Conservation (phyloP, 2,113 vertebrate species). For the Hepsetus odoe region DNA sequence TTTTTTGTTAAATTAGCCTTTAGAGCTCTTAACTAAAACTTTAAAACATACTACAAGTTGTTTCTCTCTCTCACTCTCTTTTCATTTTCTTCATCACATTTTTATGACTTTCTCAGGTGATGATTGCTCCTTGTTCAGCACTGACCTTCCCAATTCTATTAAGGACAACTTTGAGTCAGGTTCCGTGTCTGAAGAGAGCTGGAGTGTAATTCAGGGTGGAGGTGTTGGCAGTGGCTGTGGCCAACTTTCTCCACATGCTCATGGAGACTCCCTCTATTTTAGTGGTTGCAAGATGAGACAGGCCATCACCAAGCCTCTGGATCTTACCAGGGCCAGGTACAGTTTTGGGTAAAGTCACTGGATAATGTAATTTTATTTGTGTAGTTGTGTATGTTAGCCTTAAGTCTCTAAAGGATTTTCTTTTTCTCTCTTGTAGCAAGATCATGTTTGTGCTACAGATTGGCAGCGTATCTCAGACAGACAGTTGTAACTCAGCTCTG, state of each 20-base stretch:
- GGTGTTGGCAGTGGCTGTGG: constrained; percentile 94
- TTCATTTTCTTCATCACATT: too few species aligned
- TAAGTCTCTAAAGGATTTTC: too few species aligned
- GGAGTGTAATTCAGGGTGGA: constrained; percentile 94
- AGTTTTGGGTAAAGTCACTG: constrained; percentile 22
- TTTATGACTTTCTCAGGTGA: constrained; percentile 88
- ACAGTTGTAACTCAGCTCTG: constrained; percentile 94
- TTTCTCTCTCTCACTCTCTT: background rate
- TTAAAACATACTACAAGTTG: background rate
- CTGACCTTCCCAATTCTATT: constrained; percentile 92
- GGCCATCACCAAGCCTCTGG: constrained; percentile 92
- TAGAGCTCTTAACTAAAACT: background rate
- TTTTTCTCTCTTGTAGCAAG: constrained; percentile 80
- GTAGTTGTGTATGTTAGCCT: too few species aligned
- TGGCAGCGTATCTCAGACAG: constrained; percentile 92
- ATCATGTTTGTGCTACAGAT: constrained; percentile 99
- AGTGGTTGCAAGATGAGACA: constrained; percentile 95
- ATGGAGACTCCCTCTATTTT: constrained; percentile 97
- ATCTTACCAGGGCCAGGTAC: constrained; percentile 97
- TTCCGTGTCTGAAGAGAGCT: constrained; percentile 89
- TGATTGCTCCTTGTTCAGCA: constrained; percentile 90
- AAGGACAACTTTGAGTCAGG: constrained; percentile 98
- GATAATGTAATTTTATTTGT: too few species aligned
- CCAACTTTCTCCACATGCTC: constrained; percentile 93
- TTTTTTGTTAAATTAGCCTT: background rate